These are phyloP conservation scores for Mesodorylaimus sp. DNA, from an alignment of 2,888 invertebrate species.

Conservation along the genomic window DNA sequence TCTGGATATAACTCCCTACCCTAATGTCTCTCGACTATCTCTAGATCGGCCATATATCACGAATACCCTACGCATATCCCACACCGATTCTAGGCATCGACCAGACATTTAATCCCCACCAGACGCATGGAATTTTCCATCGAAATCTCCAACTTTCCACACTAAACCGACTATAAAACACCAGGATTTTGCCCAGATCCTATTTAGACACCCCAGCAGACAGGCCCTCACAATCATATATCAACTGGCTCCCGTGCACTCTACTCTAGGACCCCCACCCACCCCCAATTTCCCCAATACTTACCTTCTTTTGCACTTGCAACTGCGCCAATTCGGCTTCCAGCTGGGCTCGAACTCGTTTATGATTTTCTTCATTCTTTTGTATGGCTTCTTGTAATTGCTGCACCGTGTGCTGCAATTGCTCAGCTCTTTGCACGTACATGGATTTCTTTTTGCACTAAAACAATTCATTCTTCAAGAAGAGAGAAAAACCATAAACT, in stretches of 20 bases:
- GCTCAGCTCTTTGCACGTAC: conserved; percentile 62
- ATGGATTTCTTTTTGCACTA: conserved; percentile 63
- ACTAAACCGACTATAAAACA: too few species aligned
- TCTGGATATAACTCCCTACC: too few species aligned
- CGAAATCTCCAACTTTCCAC: too few species aligned
- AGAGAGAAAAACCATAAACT: conserved; percentile 9
- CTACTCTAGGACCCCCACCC: not conserved
- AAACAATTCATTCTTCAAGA: conserved; percentile 14
- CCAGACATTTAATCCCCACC: too few species aligned
- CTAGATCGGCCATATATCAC: too few species aligned
- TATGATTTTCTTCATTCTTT: conserved; percentile 62
- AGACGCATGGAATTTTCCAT: too few species aligned
- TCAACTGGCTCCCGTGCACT: not conserved
- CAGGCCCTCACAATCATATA: not conserved
- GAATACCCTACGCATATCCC: too few species aligned
- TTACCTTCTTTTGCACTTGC: conserved; percentile 16
- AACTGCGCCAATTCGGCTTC: conserved; percentile 60
- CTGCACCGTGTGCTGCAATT: conserved; percentile 58
- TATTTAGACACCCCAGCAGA: not conserved
- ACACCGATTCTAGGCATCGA: too few species aligned
- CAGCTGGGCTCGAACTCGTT: conserved; percentile 59
- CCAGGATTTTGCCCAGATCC: too few species aligned
- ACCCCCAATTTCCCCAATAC: not conserved
- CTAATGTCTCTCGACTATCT: too few species aligned
- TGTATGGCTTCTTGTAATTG: conserved; percentile 65